Conservation (phyloP, 2,888 invertebrate genomes). For the Teleiodes luculella region DNA sequence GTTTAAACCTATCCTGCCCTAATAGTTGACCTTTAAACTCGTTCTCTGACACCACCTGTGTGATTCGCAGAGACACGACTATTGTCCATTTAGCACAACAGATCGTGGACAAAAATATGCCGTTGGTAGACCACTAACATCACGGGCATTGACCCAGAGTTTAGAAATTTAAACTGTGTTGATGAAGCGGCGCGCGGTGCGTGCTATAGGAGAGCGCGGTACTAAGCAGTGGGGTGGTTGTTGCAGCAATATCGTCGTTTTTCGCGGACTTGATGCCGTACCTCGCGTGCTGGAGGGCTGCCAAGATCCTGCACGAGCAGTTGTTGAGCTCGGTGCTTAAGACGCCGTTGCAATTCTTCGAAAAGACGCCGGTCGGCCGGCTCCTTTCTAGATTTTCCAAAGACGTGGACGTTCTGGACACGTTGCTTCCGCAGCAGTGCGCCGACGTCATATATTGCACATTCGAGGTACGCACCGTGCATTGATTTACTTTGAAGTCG, state of each 20-base stretch:
- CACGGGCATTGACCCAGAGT: too few relatives aligned
- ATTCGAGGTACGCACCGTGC: conserved; percentile 81
- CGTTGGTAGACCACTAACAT: too few relatives aligned
- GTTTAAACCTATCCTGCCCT: too few relatives aligned
- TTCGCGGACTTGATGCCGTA: conserved; percentile 83
- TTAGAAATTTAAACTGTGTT: too few relatives aligned
- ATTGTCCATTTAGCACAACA: too few relatives aligned
- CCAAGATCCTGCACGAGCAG: conserved; percentile 77
- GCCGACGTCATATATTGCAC: conserved; percentile 84
- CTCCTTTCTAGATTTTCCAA: conserved; percentile 86
- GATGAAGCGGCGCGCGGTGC: too few relatives aligned
- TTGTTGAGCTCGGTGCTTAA: conserved; percentile 81
- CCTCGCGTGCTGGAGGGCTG: conserved; percentile 84
- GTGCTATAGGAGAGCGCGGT: too few relatives aligned
- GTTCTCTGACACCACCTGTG: too few relatives aligned
- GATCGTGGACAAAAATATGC: too few relatives aligned
- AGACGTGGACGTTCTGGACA: conserved; percentile 86
- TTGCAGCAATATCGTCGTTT: conserved; percentile 84
- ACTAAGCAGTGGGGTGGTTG: conserved; percentile 44
- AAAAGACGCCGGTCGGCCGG: conserved; percentile 87
- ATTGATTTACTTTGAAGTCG: conserved; percentile 1
- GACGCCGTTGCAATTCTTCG: conserved; percentile 87
- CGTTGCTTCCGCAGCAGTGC: conserved; percentile 81
- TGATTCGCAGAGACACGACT: too few relatives aligned
- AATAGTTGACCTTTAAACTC: too few relatives aligned